These are phyloP conservation scores for Temnopleurus reevesii DNA, from an alignment of 53 echinoderm and acorn worm species.

Conservation along the genomic window DNA sequence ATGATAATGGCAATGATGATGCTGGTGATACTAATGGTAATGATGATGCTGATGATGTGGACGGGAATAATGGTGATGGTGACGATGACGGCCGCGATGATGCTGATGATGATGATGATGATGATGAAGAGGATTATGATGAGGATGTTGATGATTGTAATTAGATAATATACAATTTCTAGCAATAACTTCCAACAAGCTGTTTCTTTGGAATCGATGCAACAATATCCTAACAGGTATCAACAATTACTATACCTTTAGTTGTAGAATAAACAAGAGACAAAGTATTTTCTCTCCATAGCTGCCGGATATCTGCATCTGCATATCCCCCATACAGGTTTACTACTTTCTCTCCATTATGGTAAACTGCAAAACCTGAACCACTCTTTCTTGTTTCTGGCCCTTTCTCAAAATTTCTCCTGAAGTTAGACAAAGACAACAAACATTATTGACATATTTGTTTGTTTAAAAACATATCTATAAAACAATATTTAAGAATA, in stretches of 20 bases:
- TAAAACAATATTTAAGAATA: not conserved
- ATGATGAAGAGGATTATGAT: no score
- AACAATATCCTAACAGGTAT: no score
- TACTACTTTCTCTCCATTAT: conserved; percentile 43
- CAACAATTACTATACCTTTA: conserved; percentile 54
- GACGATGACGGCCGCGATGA: no score
- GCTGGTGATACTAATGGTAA: no score
- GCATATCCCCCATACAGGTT: conserved; percentile 56
- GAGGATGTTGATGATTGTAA: no score
- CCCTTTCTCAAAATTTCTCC: conserved; percentile 50
- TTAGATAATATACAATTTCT: no score
- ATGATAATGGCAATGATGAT: no score
- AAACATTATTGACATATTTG: not conserved
- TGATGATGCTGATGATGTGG: no score
- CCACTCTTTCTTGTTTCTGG: conserved; percentile 39
- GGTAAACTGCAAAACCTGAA: conserved; percentile 58
- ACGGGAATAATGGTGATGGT: no score
- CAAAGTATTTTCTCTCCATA: conserved; percentile 52
- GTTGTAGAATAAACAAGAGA: conserved; percentile 51
- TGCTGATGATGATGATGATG: no score
- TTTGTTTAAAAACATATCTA: not conserved
- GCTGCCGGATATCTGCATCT: conserved; percentile 8
- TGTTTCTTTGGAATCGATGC: no score
- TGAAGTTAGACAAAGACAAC: not conserved
- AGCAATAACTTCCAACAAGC: no score